Conservation (phyloP, 2,797 vertebrate species). For the Tauraco hartlaubi region DNA sequence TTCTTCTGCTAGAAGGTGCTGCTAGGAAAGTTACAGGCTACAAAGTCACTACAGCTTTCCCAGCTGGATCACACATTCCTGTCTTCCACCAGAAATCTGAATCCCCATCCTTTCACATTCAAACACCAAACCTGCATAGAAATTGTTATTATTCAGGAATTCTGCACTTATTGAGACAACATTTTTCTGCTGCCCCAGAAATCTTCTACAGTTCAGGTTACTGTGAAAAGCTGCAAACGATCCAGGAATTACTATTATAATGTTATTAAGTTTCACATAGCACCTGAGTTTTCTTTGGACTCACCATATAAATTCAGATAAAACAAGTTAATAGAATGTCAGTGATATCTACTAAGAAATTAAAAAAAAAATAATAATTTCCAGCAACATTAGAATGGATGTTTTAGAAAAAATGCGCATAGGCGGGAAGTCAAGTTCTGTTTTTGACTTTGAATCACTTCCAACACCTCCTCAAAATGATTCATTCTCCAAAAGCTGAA, state of each 20-base stretch:
- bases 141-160: neutral
- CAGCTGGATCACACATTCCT: neutral
- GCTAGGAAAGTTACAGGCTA: neutral
- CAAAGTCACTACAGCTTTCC: neutral
- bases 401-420: neutral
- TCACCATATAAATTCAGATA: neutral
- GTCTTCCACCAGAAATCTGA: neutral
- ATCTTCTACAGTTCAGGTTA: neutral
- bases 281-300: neutral
- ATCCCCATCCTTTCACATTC: neutral
- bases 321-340: neutral
- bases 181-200: neutral
- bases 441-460: constrained; percentile 22
- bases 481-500: constrained; percentile 2
- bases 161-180: neutral
- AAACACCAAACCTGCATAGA: neutral
- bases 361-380: neutral
- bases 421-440: neutral
- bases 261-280: accelerated
- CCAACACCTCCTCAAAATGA: constrained; percentile 52
- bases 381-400: neutral
- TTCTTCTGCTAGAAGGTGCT: neutral
- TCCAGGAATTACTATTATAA: neutral
- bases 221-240: neutral
- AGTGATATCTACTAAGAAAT: neutral